These are phyloP conservation scores for Caenorhabditis sinica DNA, from an alignment of 2,888 invertebrate genomes.

Conservation along the genomic window DNA sequence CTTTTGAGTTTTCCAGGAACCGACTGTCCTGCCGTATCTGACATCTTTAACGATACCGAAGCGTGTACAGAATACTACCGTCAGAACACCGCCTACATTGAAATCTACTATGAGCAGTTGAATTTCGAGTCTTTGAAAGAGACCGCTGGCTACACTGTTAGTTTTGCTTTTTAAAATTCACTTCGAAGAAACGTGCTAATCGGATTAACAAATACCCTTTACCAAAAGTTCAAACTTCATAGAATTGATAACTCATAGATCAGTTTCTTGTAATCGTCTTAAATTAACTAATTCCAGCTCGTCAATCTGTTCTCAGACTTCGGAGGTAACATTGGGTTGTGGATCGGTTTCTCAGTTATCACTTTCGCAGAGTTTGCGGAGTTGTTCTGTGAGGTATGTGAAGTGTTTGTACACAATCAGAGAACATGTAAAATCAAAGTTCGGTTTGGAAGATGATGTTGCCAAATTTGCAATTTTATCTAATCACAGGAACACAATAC, in stretches of 20 bases:
- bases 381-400: constrained; percentile 68
- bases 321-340: constrained; percentile 84
- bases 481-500: neutral
- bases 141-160: constrained; percentile 83
- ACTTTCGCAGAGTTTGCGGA: constrained; percentile 75
- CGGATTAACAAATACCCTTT: constrained; percentile 13
- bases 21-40: constrained; percentile 79
- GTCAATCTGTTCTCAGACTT: constrained; percentile 83
- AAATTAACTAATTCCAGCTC: constrained; percentile 72
- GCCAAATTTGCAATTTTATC: too few species aligned
- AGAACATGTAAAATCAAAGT: neutral
- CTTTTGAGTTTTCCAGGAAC: constrained; percentile 61
- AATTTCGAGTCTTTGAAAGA: constrained; percentile 83
- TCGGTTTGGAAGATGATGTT: too few species aligned
- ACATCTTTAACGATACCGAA: constrained; percentile 80
- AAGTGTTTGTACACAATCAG: neutral
- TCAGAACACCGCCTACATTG: constrained; percentile 82
- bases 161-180: constrained; percentile 28
- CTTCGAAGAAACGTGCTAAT: constrained; percentile 16
- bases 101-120: constrained; percentile 84
- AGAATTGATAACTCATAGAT: constrained; percentile 19
- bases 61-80: constrained; percentile 83
- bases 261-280: too few species aligned
- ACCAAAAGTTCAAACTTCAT: constrained; percentile 46
- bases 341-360: constrained; percentile 83